Evolutionary conservation across 2,888 invertebrate species (phyloP), one percentile per base, ranked within the genome.

Genomic region (Xylophagus ater): DNA sequence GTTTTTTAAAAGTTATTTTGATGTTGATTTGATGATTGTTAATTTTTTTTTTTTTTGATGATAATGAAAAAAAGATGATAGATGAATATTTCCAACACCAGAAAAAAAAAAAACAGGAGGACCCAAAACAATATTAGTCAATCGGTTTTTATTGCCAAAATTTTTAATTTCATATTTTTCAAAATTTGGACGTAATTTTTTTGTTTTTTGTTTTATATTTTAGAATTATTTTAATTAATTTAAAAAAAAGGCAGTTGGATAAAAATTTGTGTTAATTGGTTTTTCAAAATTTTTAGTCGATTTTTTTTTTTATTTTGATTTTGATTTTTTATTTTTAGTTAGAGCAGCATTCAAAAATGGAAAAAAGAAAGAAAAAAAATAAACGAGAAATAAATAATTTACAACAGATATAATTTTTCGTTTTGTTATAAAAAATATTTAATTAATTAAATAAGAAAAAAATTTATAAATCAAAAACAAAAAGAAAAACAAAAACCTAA

Each of bases 301-400:
- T n/a, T 18, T 37, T 37, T 37, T 45, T 42, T 18, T 15, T 33
- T 37, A 24, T 40, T 31, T 42, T 44, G 39, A 38, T 42, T 47
- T 47, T 44, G 26, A 40, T 18, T 34, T 35, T 29, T 40, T 32
- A 15, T 28, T 26, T 19, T 36, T 33, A 25, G 36, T 33, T 49
- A 49, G 50, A 51, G 51, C 51, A 49, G 51, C 51, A 49, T 49
- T 49, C 47, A 47, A 51, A 51, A 48, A 46, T 43, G 17, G 38
- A 19, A 37, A 41, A 28, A 51, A 49, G 48, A 51, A 49, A 51
- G 47, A 49, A 47, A 49, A 48, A 51, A 49, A 49, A 15, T n/a
- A 46, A 48, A 48, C 47, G 44, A 47, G 46, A 51, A 46, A 47
- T 49, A 48, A 49, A 49, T 49, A 47, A 46, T 49, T 47, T 49